These are phyloP conservation scores for Sporophila hypoxantha DNA, from an alignment of 2,113 vertebrate genomes.

Conservation along the genomic window DNA sequence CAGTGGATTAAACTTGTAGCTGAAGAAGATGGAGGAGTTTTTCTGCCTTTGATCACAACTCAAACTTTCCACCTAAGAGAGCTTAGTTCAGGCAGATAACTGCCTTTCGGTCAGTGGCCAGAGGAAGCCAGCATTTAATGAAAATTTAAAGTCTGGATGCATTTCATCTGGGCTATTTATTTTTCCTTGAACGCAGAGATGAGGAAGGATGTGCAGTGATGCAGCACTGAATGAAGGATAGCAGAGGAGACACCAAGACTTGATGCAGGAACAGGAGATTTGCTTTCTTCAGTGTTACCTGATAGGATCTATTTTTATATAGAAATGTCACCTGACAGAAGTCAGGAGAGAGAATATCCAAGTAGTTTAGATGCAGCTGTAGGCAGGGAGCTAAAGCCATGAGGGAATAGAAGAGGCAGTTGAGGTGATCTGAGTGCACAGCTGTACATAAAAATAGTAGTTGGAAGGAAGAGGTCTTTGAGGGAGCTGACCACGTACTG, in stretches of 20 bases:
- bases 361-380: not conserved
- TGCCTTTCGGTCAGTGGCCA: not conserved
- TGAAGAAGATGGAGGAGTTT: not conserved
- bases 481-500: not conserved
- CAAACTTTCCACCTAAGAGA: not conserved
- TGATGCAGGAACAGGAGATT: not conserved
- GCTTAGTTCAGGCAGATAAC: not conserved
- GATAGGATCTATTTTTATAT: slow-evolving; percentile 14
- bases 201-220: not conserved
- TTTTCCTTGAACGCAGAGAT: not conserved
- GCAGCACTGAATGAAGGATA: not conserved
- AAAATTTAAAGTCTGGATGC: not conserved
- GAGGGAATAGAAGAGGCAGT: not conserved
- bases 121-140: not conserved
- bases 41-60: not conserved
- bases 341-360: not conserved
- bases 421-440: not conserved
- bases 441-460: not conserved
- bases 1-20: not conserved
- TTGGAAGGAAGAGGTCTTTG: not conserved
- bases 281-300: not conserved
- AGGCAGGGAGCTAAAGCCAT: not conserved
- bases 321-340: slow-evolving; percentile 7
- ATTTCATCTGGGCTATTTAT: not conserved
- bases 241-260: not conserved